These are phyloP conservation scores for Passerculus sandwichensis DNA, from an alignment of 2,797 vertebrate genomes.

Conservation along the genomic window DNA sequence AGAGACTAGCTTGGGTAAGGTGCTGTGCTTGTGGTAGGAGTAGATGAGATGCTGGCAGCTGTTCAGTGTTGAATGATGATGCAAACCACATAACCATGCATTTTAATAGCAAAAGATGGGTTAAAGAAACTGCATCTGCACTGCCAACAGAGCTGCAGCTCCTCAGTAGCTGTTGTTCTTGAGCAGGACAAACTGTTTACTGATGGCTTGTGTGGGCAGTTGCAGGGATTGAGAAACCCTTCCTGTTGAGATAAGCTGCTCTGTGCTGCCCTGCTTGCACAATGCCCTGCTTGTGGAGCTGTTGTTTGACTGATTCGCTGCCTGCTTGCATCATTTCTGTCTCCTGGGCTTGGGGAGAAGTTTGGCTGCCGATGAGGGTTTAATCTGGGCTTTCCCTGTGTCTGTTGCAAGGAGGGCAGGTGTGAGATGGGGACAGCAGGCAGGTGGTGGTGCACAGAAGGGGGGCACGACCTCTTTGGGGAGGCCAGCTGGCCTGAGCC, in stretches of 20 bases:
- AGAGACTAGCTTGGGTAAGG: neutral
- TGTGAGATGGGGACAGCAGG: neutral
- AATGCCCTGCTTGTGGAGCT: slow-evolving; percentile 47
- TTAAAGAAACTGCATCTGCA: neutral
- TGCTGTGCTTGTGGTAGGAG: neutral
- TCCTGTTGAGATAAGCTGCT: neutral
- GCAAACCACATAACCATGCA: neutral
- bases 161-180: neutral
- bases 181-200: neutral
- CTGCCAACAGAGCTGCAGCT: neutral
- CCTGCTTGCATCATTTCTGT: neutral
- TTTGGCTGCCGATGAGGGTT: neutral
- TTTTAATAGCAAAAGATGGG: neutral
- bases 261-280: slow-evolving; percentile 38
- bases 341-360: neutral
- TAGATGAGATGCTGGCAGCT: neutral
- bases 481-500: neutral
- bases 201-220: neutral
- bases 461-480: neutral
- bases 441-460: neutral
- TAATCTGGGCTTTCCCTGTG: neutral
- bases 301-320: neutral
- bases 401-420: neutral
- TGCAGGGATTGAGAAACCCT: neutral
- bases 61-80: neutral